A percentile compares a stretch with the other conserved stretches of the same genome.
These are phyloP conservation scores for Parasteatoda lunata DNA, from an alignment of 2,888 invertebrate genomes.

Conservation along the genomic window DNA sequence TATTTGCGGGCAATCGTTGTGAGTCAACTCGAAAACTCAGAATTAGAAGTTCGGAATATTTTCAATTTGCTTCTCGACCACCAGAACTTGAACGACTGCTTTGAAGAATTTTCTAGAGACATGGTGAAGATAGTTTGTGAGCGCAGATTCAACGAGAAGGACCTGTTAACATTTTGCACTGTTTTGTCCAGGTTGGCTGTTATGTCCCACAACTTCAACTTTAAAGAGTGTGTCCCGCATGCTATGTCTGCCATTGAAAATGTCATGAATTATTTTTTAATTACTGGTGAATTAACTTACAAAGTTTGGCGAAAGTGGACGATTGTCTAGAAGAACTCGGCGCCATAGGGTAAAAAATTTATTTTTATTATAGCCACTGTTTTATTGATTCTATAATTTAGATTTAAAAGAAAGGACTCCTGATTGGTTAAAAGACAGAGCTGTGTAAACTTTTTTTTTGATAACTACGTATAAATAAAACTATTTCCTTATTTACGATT, in stretches of 20 bases:
- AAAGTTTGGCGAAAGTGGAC: neutral
- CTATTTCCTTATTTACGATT: no score
- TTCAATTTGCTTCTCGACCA: slow-evolving; percentile 2
- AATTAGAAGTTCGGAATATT: slow-evolving; percentile 6
- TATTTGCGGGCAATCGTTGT: neutral
- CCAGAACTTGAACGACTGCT: neutral
- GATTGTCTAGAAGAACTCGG: neutral
- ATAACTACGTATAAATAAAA: no score
- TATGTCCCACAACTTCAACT: neutral
- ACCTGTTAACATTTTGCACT: slow-evolving; percentile 1
- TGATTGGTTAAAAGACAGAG: no score
- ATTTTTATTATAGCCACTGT: no score
- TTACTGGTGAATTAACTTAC: neutral
- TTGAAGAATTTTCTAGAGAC: neutral
- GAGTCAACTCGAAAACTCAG: neutral
- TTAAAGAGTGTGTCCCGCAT: neutral
- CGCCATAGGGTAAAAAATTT: neutral
- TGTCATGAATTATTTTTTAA: neutral
- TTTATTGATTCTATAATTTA: no score
- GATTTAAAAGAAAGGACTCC: no score
- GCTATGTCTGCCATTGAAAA: slow-evolving; percentile 1
- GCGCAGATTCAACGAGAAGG: neutral
- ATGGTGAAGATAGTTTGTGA: neutral
- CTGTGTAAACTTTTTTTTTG: no score
- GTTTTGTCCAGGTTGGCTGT: slow-evolving; percentile 1